phyloP scores from a whole-genome alignment of 2,888 invertebrate genomes.

The Falcaria lacertinaria region DNA sequence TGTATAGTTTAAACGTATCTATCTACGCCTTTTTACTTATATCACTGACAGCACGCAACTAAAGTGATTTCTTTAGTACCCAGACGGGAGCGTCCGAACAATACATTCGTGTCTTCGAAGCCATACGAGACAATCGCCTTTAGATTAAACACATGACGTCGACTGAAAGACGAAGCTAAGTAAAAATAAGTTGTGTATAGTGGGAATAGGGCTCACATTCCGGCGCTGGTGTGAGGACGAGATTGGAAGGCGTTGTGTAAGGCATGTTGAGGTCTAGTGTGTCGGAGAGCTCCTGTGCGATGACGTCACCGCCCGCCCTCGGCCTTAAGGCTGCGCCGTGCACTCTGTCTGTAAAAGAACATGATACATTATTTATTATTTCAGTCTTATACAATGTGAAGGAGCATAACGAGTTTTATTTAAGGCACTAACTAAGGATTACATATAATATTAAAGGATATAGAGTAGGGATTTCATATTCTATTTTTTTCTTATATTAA shows the following conservation, averaged over 20 bases:
- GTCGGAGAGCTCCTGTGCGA: conserved; percentile 58
- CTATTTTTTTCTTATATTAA: too few species aligned
- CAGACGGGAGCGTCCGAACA: background rate
- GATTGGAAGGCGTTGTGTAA: conserved; percentile 62
- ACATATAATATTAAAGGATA: too few species aligned
- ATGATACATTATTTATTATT: too few species aligned
- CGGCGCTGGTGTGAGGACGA: conserved; percentile 71
- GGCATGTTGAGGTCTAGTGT: conserved; percentile 62
- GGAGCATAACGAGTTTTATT: too few species aligned
- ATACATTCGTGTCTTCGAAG: background rate
- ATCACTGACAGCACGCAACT: background rate
- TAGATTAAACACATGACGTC: background rate
- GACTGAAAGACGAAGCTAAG: background rate
- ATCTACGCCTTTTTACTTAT: background rate
- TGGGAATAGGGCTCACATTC: conserved; percentile 60
- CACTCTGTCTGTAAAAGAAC: conserved; percentile 56
- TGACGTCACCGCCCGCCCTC: conserved; percentile 69
- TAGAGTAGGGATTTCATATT: too few species aligned
- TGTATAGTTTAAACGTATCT: too few species aligned
- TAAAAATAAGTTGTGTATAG: background rate
- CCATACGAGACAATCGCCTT: background rate
- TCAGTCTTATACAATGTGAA: too few species aligned
- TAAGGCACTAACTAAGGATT: too few species aligned
- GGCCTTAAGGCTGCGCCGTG: conserved; percentile 51
- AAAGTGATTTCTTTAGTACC: background rate